A percentile compares a stretch with the other conserved stretches of the same genome.
phyloP scores from a whole-genome alignment of 2,888 invertebrate genomes.

The Eupithecia inturbata region DNA sequence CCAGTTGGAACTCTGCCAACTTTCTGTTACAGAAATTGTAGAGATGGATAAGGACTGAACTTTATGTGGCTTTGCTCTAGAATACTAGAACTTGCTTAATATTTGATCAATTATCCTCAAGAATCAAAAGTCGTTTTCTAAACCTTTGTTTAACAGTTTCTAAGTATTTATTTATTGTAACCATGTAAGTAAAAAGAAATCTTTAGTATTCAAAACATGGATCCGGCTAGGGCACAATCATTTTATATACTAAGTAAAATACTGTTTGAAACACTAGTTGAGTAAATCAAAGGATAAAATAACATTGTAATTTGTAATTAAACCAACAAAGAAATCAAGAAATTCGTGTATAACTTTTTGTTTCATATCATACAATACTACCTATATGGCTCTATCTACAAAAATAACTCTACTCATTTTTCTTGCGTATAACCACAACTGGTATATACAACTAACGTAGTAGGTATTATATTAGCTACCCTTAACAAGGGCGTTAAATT shows the following conservation, averaged over 20 bases:
- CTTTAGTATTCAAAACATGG: too few species aligned
- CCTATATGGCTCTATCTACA: background rate
- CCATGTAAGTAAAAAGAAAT: too few species aligned
- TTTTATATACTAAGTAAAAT: too few species aligned
- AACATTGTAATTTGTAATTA: too few species aligned
- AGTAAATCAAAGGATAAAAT: too few species aligned
- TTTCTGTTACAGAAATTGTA: slow-evolving; percentile 29
- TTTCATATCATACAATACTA: too few species aligned
- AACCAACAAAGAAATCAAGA: too few species aligned
- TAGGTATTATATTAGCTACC: background rate
- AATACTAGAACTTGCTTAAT: background rate
- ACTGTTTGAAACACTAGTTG: too few species aligned
- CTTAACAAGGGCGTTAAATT: background rate
- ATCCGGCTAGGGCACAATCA: too few species aligned
- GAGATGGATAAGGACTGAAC: slow-evolving; percentile 27
- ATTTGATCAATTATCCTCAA: background rate
- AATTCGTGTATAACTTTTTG: too few species aligned
- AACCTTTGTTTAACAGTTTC: background rate
- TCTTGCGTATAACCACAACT: background rate
- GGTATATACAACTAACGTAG: too few species aligned
- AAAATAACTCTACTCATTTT: background rate
- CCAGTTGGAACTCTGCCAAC: slow-evolving; percentile 42
- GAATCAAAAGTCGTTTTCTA: background rate
- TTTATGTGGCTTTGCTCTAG: slow-evolving; percentile 5
- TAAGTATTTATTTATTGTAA: too few species aligned